A percentile compares a stretch with the other conserved stretches of the same genome.
Evolutionary conservation across 2,113 vertebrate genomes (phyloP).

Genomic region (Dascyllus trimaculatus): DNA sequence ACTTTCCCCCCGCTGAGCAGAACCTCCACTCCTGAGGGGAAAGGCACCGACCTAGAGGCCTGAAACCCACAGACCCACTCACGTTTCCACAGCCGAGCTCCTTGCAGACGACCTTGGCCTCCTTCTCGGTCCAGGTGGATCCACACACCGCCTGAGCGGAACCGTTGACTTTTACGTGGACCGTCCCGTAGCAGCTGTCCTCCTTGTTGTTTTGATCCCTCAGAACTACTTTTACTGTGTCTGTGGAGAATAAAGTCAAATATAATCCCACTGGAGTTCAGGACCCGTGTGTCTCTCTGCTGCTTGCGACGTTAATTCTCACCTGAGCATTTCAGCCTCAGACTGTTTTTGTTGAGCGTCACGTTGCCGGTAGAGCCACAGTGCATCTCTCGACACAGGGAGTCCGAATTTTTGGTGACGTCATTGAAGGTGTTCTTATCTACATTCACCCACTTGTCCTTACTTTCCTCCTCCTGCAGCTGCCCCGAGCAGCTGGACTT

Average conservation of each 20-base stretch:
- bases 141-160: background rate
- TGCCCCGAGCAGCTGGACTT: constrained; percentile 56
- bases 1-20: no score
- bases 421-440: no score
- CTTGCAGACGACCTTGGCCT: constrained; percentile 55
- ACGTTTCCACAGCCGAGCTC: constrained; percentile 65
- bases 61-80: constrained; percentile 2
- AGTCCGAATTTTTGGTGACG: no score
- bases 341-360: no score
- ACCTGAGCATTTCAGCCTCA: constrained; percentile 75
- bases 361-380: constrained; percentile 32
- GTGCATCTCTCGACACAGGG: constrained; percentile 62
- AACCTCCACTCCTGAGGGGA: no score
- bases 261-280: no score
- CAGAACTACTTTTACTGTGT: constrained; percentile 52
- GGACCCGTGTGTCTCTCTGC: no score
- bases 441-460: no score
- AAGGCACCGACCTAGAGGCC: background rate
- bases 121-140: fast-evolving
- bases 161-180: background rate
- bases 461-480: background rate
- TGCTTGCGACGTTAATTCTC: no score
- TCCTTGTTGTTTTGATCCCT: fast-evolving
- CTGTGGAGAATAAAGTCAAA: constrained; percentile 20
- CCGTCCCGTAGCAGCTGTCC: constrained; percentile 41